phyloP scores from a whole-genome alignment of 2,888 invertebrate species.

The Drosophila affinis region DNA sequence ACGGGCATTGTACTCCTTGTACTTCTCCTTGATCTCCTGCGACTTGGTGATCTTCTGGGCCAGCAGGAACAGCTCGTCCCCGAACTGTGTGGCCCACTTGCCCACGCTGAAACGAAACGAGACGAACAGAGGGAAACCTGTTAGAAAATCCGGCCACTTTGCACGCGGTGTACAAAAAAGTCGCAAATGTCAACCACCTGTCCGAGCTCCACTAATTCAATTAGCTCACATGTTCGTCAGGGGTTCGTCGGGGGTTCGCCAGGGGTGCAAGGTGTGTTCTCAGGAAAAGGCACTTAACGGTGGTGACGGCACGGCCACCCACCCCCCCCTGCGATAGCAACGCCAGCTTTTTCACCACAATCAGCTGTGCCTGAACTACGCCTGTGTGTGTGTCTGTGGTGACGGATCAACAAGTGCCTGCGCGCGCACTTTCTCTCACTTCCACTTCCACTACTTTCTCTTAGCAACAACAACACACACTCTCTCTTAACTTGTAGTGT shows the following conservation, averaged over 20 bases:
- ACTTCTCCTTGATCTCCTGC: constrained; percentile 91
- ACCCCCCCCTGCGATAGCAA: constrained; percentile 13
- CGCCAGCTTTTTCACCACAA: constrained; percentile 45
- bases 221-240: constrained; percentile 66
- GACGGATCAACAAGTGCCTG: constrained; percentile 74
- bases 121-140: neutral
- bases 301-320: constrained; percentile 25
- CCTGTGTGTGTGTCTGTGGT: constrained; percentile 20
- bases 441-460: constrained; percentile 37
- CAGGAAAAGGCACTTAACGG: constrained; percentile 3
- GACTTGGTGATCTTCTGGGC: constrained; percentile 91
- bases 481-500: constrained; percentile 20
- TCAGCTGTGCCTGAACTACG: constrained; percentile 50
- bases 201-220: constrained; percentile 72
- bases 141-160: neutral
- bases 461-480: constrained; percentile 9
- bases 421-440: constrained; percentile 59
- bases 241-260: constrained; percentile 18
- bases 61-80: constrained; percentile 91
- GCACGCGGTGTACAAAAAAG: constrained; percentile 2
- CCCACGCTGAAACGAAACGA: constrained; percentile 86
- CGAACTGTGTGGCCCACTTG: constrained; percentile 91
- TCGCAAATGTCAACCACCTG: constrained; percentile 74
- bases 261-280: constrained; percentile 14
- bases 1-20: constrained; percentile 90